Base-by-base conservation (phyloP, 37 sponge, comb jelly and placozoan species). In the Oscarella lobularis region DNA sequence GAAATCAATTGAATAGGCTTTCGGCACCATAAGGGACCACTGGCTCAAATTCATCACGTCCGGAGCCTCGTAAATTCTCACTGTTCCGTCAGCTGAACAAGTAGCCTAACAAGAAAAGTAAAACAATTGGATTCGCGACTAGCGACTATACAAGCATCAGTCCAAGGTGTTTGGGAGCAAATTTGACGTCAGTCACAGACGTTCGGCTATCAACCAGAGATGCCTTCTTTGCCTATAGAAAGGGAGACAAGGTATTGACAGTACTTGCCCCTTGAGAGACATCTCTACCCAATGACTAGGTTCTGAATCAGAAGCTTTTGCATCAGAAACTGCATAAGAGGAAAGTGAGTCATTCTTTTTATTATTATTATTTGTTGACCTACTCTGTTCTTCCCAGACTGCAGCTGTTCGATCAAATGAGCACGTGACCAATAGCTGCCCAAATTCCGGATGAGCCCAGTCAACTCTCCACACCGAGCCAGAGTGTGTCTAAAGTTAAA, bases 361-460 rank as follows among this genome's bases (percentile, higher is more conserved):
- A n/a, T n/a, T n/a, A n/a, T n/a, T n/a, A n/a, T n/a, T n/a, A n/a
- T n/a, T n/a, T n/a, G n/a, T n/a, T 35, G 3, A 27, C 80, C n/a
- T 14, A 85, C 92, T 84, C 80, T 94, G 90, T 39, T 94, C 95
- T 75, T 98, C 94, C 99, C 99, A 98, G 71, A 98, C 84, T 39
- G 80, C 79, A 38, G 90, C 92, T 33, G 89, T 94, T 14, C 92
- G 82, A 80, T 98, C 95, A 67, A 89, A 89, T 0, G 99, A 94
- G 67, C 92, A 98, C 31, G 95, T 93, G 0, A 92, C 99, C 39
- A 98, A 54, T 48, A 94, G 89, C 60, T 94, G 99, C 0, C 99
- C 99, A 88, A 90, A 98, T 76, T 98, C 94, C 34, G 99, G 99
- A 67, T 98, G 94, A 2, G 99, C 87, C 99, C 99, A 98, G 0